Evolutionary conservation across 2,888 invertebrate genomes (phyloP), one percentile per base, ranked within the genome.

Genomic region (Apamea anceps): DNA sequence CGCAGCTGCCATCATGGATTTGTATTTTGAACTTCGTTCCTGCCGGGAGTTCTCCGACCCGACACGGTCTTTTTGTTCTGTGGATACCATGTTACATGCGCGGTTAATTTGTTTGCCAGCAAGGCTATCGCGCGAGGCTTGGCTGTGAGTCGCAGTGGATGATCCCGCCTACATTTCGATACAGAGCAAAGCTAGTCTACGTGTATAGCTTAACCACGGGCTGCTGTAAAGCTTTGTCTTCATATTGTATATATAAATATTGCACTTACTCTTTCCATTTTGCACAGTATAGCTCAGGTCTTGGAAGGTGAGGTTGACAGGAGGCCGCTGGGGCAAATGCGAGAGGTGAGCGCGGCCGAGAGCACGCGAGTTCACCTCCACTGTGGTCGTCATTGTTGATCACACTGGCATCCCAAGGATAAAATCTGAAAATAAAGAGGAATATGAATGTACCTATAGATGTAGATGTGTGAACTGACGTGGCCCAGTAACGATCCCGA

Each of bases 281-380:
- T 98, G 98, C 54, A 99, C 98, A 0, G 98, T 98, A 93, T 98
- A 99, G 0, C 98, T 98, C 67, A 99, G 96, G 93, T 99, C 98
- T 87, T 98, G 97, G 94, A 99, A 99, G 92, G 98, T 98, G 82
- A 99, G 97, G 94, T 99, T 98, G 75, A 99, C 97, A 0, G 98
- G 98, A 5, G 98, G 97, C 92, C 98, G 97, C 92, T 97, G 97
- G 0, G 98, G 97, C 68, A 98, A 93, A 90, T 98, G 97, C 0
- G 97, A 97, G 54, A 98, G 91, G 82, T 95, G 95, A 54, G 93
- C 93, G 90, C 95, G 92, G 25, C 95, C 94, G 75, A 94, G 77
- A 77, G 92, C 90, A 68, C 91, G 87, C 86, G 93, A 80, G 48
- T 90, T 92, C 89, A 94, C 94, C 79, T 89, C 88, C 4, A 85